Evolutionary conservation across 2,113 vertebrate genomes (phyloP).

Genomic region (Aegithalos caudatus): DNA sequence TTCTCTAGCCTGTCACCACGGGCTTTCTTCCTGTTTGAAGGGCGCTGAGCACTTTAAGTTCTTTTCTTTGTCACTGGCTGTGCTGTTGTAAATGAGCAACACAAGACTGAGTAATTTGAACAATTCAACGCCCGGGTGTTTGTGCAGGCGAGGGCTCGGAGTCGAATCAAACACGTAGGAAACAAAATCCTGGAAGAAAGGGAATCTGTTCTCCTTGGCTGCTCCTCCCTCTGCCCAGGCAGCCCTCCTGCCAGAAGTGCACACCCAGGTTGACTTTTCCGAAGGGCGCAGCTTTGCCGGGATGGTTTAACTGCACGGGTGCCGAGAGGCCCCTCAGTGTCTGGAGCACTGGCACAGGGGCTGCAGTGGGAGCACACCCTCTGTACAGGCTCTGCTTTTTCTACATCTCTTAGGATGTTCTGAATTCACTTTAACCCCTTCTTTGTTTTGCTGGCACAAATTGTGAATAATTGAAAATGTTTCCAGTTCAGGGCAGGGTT

Average conservation of each 20-base stretch:
- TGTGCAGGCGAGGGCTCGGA: neutral
- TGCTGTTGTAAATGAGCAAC: neutral
- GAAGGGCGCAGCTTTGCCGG: neutral
- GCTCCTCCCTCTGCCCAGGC: neutral
- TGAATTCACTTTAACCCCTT: neutral
- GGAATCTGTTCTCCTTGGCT: neutral
- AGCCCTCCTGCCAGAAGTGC: neutral
- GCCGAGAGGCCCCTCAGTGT: rapidly evolving
- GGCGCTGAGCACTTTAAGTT: neutral
- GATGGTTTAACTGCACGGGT: neutral
- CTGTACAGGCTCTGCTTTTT: neutral
- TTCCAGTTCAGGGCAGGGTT: neutral
- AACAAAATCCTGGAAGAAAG: neutral
- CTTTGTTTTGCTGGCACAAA: neutral
- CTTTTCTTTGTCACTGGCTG: neutral
- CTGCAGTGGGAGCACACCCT: neutral
- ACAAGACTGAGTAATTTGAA: neutral
- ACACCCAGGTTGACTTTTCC: neutral
- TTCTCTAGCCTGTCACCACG: neutral
- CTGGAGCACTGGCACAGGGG: neutral
- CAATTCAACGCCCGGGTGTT: neutral
- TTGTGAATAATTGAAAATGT: neutral
- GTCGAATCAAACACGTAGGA: rapidly evolving
- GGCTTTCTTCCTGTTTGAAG: neutral
- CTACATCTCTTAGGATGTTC: neutral